Evolutionary conservation across 2,113 vertebrate species (phyloP).

Genomic region (Cyanistes caeruleus): DNA sequence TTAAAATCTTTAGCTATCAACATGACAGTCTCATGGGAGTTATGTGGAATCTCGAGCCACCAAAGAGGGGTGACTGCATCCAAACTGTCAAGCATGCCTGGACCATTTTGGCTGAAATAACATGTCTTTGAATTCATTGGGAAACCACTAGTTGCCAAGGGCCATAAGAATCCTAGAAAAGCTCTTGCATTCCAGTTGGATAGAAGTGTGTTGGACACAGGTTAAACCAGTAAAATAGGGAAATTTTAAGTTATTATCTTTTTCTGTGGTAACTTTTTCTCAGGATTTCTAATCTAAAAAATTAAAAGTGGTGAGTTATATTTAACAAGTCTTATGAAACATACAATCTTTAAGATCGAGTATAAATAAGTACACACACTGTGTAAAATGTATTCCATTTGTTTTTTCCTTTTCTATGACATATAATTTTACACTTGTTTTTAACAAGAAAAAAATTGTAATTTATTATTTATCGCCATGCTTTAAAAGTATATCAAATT

Average conservation of each 20-base stretch:
- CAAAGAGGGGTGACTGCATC: neutral
- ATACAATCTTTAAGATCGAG: neutral
- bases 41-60: fast-evolving
- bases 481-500: neutral
- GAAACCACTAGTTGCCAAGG: neutral
- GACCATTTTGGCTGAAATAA: neutral
- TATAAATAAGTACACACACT: neutral
- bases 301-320: neutral
- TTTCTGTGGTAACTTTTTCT: neutral
- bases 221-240: neutral
- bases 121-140: neutral
- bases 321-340: neutral
- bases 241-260: neutral
- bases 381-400: neutral
- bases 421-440: neutral
- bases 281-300: neutral
- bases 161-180: neutral
- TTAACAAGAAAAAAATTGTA: neutral
- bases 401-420: neutral
- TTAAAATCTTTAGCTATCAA: no score
- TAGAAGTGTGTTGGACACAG: neutral
- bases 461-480: neutral
- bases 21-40: neutral
- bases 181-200: neutral
- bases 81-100: neutral